Evolutionary conservation across 2,113 vertebrate genomes (phyloP), one percentile per base, ranked within the genome.

Genomic region (Brienomyrus longianalis): DNA sequence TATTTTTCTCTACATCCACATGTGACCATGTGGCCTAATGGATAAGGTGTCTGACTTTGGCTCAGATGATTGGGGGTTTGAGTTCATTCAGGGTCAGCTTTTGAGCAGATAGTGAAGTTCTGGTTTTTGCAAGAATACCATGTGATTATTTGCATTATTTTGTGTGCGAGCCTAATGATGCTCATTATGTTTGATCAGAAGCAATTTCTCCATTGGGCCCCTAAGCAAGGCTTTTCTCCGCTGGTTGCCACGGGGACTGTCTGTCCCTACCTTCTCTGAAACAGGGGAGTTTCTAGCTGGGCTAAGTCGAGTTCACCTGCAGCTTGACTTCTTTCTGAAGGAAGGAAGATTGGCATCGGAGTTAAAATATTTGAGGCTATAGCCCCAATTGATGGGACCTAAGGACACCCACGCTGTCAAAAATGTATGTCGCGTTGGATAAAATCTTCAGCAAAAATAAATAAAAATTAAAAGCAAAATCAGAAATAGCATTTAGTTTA

Each of bases 1-100:
- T 31, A 11, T 66, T 27, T 66, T 66, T 0, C 9, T 0, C 0
- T 0, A 0, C 0, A 0, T n/a, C 0, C 7, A 0, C 1, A 3
- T n/a, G 56, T 62, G 56, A 66, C 59, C 1, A 3, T 27, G 62
- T 31, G 62, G 62, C 62, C 27, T 70, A 70, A 70, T 70, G 62
- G 62, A 70, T 70, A 70, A 70, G 62, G 62, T 0, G 10, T 27
- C 62, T 70, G n/a, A 70, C 62, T 70, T 70, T 1, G 27, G 10
- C 31, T 13, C 27, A 70, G 62, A 27, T 13, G 62, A 31, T 70
- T 70, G n/a, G 10, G 62, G 62, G 10, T 70, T 70, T 10, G 19
- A 70, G 62, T 70, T 9, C 62, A 10, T 70, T 70, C 10, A 3
- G 31, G 62, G 62, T 70, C 10, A 1, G 3, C 62, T 31, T 66